phyloP scores from a whole-genome alignment of 2,797 vertebrate species.

The Neoniphon sammara region DNA sequence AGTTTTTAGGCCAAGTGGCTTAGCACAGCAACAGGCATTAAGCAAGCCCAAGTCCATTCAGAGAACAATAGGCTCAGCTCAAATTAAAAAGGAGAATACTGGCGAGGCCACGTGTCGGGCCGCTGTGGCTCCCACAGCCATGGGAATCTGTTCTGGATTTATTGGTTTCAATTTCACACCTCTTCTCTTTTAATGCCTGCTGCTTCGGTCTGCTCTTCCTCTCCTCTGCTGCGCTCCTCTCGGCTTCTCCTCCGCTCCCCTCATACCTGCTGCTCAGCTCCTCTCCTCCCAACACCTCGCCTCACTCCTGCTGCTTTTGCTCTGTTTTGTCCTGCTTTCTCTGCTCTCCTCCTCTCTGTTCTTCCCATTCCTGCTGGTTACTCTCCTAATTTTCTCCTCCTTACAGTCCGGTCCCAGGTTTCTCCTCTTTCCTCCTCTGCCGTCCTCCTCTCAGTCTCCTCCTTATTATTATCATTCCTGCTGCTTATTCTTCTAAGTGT shows the following conservation, averaged over 20 bases:
- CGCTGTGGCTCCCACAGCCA: slow-evolving; percentile 67
- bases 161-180: slow-evolving; percentile 81
- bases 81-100: slow-evolving; percentile 63
- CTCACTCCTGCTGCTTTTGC: slow-evolving; percentile 9
- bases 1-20: background rate
- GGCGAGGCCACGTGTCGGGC: slow-evolving; percentile 52
- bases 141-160: slow-evolving; percentile 78
- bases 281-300: slow-evolving; percentile 3
- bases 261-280: slow-evolving; percentile 44
- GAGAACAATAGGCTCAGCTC: slow-evolving; percentile 50
- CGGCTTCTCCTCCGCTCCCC: slow-evolving; percentile 29
- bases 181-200: slow-evolving; percentile 71
- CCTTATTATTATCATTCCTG: background rate
- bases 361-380: background rate
- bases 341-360: background rate
- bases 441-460: background rate
- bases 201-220: slow-evolving; percentile 64
- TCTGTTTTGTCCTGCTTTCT: slow-evolving; percentile 18
- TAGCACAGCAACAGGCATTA: background rate
- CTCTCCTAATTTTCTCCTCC: background rate
- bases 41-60: slow-evolving; percentile 9
- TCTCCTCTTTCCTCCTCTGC: no score
- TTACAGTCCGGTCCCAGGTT: no score
- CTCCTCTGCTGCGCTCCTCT: slow-evolving; percentile 15
- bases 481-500: no score